phyloP scores from a whole-genome alignment of 2,888 invertebrate species.

The Nomada lathburiana region DNA sequence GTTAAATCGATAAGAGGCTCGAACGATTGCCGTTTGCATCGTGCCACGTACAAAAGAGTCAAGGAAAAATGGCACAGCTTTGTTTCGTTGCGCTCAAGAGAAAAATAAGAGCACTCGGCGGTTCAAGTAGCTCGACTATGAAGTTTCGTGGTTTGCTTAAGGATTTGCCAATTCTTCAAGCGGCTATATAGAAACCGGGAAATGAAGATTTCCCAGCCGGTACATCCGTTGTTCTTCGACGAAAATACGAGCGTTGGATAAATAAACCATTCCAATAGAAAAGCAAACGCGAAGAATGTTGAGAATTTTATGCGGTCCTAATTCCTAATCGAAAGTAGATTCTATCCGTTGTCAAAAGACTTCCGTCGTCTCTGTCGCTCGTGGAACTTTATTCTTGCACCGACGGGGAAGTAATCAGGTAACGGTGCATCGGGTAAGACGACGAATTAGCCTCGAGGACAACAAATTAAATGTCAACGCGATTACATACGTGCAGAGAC shows the following conservation, averaged over 20 bases:
- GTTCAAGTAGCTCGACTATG: constrained; percentile 20
- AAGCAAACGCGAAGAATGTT: too few relatives aligned
- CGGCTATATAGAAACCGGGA: not conserved
- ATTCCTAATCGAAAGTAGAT: not conserved
- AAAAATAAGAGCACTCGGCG: constrained; percentile 29
- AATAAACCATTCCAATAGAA: not conserved
- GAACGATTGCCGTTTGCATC: constrained; percentile 35
- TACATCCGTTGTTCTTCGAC: not conserved
- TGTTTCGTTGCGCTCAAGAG: constrained; percentile 26
- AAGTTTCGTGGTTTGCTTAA: constrained; percentile 14
- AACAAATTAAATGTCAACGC: constrained; percentile 67
- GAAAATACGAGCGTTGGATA: not conserved
- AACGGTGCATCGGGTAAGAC: constrained; percentile 35
- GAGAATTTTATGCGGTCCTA: not conserved
- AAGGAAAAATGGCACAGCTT: constrained; percentile 31
- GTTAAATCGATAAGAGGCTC: constrained; percentile 27
- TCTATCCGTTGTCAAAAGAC: not conserved
- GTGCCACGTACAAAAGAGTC: constrained; percentile 24
- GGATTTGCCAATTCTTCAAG: constrained; percentile 4
- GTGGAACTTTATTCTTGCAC: not conserved
- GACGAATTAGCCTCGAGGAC: constrained; percentile 40
- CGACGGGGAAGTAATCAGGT: constrained; percentile 1
- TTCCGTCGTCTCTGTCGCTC: not conserved
- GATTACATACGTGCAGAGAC: constrained; percentile 56
- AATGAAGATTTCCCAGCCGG: constrained; percentile 5